Evolutionary conservation across 2,113 vertebrate genomes (phyloP).

Genomic region (Anolis carolinensis): DNA sequence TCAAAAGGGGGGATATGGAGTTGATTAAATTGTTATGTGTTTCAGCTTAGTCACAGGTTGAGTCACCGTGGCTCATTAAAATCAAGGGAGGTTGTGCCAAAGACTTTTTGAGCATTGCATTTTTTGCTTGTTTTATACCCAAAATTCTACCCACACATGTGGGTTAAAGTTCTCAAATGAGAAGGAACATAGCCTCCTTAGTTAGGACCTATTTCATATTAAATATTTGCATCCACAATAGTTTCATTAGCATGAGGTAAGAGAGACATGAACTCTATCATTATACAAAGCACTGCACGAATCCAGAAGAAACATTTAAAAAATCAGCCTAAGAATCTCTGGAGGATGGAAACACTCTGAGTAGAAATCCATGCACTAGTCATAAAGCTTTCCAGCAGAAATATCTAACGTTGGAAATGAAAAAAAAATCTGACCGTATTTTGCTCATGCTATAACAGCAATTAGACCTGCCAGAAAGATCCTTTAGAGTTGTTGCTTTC

Average conservation of each 20-base stretch:
- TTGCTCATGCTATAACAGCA: constrained; percentile 25
- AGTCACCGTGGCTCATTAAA: background rate
- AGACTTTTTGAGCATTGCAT: background rate
- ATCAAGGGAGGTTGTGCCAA: background rate
- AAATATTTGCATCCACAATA: background rate
- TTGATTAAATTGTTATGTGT: too few species aligned
- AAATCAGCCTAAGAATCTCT: background rate
- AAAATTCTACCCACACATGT: background rate
- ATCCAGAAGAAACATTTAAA: background rate
- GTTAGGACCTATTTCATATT: background rate
- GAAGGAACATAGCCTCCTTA: background rate
- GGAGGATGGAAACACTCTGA: background rate
- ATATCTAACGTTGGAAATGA: background rate
- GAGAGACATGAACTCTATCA: background rate
- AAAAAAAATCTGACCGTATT: constrained; percentile 13
- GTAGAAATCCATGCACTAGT: background rate
- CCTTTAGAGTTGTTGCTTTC: constrained; percentile 18
- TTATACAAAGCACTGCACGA: background rate
- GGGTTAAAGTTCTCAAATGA: background rate
- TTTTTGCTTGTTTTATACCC: background rate
- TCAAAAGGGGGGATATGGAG: too few species aligned
- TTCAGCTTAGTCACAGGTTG: background rate
- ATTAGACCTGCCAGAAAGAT: constrained; percentile 16
- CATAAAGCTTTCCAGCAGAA: background rate
- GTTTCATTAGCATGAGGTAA: background rate